A percentile compares a stretch with the other conserved stretches of the same genome.
Evolutionary conservation across 2,888 invertebrate genomes (phyloP).

Genomic region (Aelia acuminata): DNA sequence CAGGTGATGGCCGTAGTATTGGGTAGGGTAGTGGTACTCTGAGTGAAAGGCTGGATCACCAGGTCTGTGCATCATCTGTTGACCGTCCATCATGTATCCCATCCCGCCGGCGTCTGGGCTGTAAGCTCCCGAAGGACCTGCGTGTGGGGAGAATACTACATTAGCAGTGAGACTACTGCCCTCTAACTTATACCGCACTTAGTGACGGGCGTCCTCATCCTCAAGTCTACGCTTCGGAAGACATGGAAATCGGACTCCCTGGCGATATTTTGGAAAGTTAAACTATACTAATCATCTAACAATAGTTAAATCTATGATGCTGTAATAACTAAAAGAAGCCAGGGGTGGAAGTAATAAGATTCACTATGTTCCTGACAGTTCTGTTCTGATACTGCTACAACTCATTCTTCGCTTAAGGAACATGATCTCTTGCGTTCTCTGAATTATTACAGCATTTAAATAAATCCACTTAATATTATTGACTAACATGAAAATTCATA

Average conservation of each 20-base stretch:
- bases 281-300: background rate
- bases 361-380: background rate
- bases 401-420: background rate
- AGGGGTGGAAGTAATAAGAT: background rate
- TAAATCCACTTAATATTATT: background rate
- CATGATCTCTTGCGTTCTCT: background rate
- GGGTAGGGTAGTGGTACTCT: constrained; percentile 93
- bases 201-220: background rate
- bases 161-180: constrained; percentile 57
- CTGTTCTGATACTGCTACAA: background rate
- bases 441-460: background rate
- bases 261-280: background rate
- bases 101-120: constrained; percentile 97
- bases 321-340: background rate
- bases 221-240: background rate
- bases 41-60: constrained; percentile 94
- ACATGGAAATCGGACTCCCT: background rate
- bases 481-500: background rate
- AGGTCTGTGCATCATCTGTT: constrained; percentile 97
- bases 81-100: constrained; percentile 99
- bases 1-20: constrained; percentile 95
- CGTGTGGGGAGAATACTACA: constrained; percentile 90
- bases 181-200: constrained; percentile 42
- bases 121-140: constrained; percentile 95
- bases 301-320: background rate